Conservation (phyloP, 2,888 invertebrate genomes). For the Ceriagrion tenellum region DNA sequence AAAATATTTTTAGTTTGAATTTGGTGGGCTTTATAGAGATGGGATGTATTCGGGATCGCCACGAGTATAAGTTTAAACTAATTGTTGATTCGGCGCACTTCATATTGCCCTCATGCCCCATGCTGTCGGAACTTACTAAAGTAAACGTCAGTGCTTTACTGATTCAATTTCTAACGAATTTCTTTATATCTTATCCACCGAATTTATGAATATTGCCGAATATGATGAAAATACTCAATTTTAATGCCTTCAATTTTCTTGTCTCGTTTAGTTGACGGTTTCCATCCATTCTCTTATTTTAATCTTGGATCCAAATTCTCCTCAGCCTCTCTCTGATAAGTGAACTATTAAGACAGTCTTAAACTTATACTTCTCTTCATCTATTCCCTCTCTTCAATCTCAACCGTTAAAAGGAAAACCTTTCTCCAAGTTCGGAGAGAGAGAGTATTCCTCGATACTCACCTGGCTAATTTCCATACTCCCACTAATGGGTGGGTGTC, state of each 20-base stretch:
- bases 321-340: not conserved
- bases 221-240: too few species aligned
- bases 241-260: not conserved
- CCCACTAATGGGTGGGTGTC: not conserved
- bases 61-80: too few species aligned
- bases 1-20: too few species aligned
- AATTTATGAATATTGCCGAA: too few species aligned
- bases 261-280: not conserved
- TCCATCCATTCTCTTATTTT: not conserved
- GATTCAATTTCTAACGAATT: too few species aligned
- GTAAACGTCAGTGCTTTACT: too few species aligned
- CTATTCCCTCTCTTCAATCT: not conserved
- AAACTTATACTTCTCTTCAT: not conserved
- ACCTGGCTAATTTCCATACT: conserved; percentile 5
- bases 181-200: too few species aligned
- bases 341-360: not conserved
- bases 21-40: too few species aligned
- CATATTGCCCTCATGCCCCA: too few species aligned
- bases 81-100: too few species aligned
- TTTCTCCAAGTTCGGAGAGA: not conserved
- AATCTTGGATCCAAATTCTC: not conserved
- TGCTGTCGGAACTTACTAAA: too few species aligned
- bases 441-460: not conserved
- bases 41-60: too few species aligned
- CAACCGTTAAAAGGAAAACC: not conserved